Percentiles rank a stretch among this genome's conserved stretches.
Conservation (phyloP, 2,113 vertebrate genomes). For the Lucifuga dentata region DNA sequence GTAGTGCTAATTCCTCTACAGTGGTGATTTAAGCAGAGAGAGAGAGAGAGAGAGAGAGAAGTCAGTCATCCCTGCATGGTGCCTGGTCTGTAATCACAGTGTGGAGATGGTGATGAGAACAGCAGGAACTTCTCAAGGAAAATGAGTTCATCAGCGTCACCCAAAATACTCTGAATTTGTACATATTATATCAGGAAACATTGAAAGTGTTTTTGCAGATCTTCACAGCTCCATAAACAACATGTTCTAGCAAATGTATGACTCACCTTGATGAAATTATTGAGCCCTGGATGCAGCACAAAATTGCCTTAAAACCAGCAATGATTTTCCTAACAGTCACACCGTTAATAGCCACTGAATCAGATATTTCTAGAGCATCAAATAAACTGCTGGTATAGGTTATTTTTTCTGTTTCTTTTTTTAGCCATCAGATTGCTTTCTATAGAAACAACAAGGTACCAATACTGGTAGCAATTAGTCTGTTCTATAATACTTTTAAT, state of each 20-base stretch:
- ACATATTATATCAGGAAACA: neutral
- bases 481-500: too few relatives aligned
- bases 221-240: conserved; percentile 16
- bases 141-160: conserved; percentile 39
- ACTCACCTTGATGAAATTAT: conserved; percentile 22
- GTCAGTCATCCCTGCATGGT: conserved; percentile 10
- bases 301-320: too few relatives aligned
- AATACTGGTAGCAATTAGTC: too few relatives aligned
- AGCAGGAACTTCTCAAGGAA: conserved; percentile 45
- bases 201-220: neutral
- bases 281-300: too few relatives aligned
- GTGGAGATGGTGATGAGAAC: conserved; percentile 54
- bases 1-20: conserved; percentile 17
- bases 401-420: too few relatives aligned
- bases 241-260: conserved; percentile 15
- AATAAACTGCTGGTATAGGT: too few relatives aligned
- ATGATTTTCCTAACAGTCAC: too few relatives aligned
- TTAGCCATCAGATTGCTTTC: too few relatives aligned
- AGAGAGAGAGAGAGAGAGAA: conserved; percentile 3
- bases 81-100: conserved; percentile 51
- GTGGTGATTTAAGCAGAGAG: conserved; percentile 12
- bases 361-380: too few relatives aligned
- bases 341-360: too few relatives aligned
- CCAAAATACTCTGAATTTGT: conserved; percentile 19
- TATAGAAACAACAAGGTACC: too few relatives aligned